A percentile compares a stretch with the other conserved stretches of the same genome.
Evolutionary conservation across 2,113 vertebrate species (phyloP).

Genomic region (Hyla sarda): DNA sequence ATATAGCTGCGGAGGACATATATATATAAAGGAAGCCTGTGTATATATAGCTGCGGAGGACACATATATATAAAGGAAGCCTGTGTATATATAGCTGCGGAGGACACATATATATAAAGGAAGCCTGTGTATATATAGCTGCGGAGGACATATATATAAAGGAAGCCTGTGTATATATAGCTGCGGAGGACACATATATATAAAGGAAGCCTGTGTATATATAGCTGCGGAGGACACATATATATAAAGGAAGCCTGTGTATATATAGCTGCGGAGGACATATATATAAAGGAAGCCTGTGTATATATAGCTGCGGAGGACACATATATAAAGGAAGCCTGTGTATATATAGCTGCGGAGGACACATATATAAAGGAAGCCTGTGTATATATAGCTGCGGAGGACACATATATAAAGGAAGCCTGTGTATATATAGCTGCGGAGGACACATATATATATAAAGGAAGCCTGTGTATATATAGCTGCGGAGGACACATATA

Average conservation of each 20-base stretch:
- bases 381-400: neutral
- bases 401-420: neutral
- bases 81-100: no score
- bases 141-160: neutral
- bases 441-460: no score
- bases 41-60: constrained; percentile 8
- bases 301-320: constrained; percentile 8
- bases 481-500: neutral
- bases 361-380: constrained; percentile 33
- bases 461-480: constrained; percentile 29
- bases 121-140: constrained; percentile 21
- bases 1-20: neutral
- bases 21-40: constrained; percentile 31
- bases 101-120: constrained; percentile 23
- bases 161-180: neutral
- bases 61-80: neutral
- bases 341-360: no score
- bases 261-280: neutral
- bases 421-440: neutral
- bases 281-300: constrained; percentile 31
- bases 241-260: neutral
- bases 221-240: neutral
- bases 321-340: neutral
- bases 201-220: constrained; percentile 30
- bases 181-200: neutral